These are phyloP conservation scores for Oreochromis niloticus DNA, from an alignment of 2,113 vertebrate genomes.

Conservation along the genomic window DNA sequence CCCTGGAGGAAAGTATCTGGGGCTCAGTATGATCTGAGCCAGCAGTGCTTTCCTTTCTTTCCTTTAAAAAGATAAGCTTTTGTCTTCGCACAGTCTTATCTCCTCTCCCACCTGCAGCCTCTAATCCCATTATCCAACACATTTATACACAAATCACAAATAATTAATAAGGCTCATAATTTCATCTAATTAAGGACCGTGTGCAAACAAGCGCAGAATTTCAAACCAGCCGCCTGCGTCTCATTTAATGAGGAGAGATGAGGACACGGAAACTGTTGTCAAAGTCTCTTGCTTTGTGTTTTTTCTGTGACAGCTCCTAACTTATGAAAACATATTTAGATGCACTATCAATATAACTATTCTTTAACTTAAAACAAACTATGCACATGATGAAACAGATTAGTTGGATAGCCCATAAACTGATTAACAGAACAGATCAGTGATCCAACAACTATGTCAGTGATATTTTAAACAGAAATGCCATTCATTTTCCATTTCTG, in stretches of 20 bases:
- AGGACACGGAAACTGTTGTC: neutral
- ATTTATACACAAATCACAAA: conserved; percentile 2
- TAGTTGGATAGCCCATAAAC: neutral
- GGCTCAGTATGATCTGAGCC: neutral
- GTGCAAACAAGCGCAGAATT: neutral
- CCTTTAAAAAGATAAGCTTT: neutral
- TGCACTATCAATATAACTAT: neutral
- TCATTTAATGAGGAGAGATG: neutral
- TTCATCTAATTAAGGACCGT: conserved; percentile 6
- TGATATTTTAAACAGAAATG: neutral
- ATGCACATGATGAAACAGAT: neutral
- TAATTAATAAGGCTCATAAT: conserved; percentile 8
- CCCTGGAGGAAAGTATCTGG: neutral
- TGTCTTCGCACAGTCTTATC: neutral
- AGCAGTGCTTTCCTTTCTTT: neutral
- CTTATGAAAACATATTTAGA: neutral
- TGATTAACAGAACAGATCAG: neutral
- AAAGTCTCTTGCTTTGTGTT: neutral
- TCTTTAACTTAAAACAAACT: neutral
- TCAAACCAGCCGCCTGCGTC: neutral
- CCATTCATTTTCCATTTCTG: neutral
- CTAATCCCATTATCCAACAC: neutral
- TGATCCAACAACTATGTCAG: neutral
- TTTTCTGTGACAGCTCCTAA: accelerated
- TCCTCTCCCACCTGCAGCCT: neutral